Conservation (phyloP, 2,888 invertebrate species). For the Galerucella pusilla region DNA sequence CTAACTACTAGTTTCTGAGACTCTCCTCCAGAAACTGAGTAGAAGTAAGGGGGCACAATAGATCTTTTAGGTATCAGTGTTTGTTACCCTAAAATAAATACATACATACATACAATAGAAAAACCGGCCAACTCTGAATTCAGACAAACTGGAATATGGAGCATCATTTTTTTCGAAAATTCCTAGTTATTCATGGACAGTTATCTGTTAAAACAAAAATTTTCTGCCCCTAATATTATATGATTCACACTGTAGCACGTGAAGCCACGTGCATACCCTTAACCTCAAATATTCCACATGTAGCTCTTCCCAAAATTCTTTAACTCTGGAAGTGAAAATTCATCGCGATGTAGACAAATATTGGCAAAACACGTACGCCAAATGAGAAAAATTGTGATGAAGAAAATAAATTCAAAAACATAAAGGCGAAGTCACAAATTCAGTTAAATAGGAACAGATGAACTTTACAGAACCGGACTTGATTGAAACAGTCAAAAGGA, state of each 20-base stretch:
- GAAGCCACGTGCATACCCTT: slow-evolving; percentile 14
- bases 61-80: too few species aligned
- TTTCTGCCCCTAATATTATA: background rate
- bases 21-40: too few species aligned
- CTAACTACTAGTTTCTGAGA: too few species aligned
- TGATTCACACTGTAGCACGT: slow-evolving; percentile 7
- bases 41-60: too few species aligned
- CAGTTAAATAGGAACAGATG: background rate
- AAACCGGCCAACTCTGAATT: too few species aligned
- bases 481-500: too few species aligned
- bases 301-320: slow-evolving; percentile 12
- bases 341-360: slow-evolving; percentile 1
- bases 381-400: slow-evolving; percentile 3
- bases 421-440: slow-evolving; percentile 6
- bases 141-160: too few species aligned
- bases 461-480: slow-evolving; percentile 5
- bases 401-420: background rate
- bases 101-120: too few species aligned
- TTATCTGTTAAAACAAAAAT: too few species aligned
- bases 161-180: too few species aligned
- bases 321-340: slow-evolving; percentile 28
- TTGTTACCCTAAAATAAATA: too few species aligned
- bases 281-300: slow-evolving; percentile 15
- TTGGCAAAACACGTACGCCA: background rate
- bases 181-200: too few species aligned